Base-by-base conservation (phyloP, 1,140 invertebrate species). In the Zaprionus camerounensis region DNA sequence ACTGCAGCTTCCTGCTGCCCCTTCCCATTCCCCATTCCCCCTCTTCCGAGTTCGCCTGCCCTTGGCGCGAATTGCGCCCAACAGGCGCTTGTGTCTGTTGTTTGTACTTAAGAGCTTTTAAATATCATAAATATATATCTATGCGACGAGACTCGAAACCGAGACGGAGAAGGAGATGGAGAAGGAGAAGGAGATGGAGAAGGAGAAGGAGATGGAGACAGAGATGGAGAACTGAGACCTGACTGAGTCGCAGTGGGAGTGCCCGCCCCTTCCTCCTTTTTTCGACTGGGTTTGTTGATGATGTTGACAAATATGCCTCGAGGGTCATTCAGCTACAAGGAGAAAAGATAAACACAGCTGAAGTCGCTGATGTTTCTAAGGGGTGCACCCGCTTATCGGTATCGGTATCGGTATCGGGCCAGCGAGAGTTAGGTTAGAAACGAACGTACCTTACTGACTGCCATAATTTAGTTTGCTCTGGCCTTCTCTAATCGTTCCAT, bases 61-160 rank as follows among this genome's bases (percentile, higher is more conserved):
- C 38, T 44, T 12, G 56, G n/a, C 55, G 56, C 72, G 56, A 62
- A 59, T 53, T 68, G 58, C 49, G 64, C 71, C 57, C 55, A 70
- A 58, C 65, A 67, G 62, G 26, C 76, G 67, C 80, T 76, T 90
- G 85, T 85, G 41, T 46, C 86, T 85, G 81, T 90, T 90, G 85
- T 90, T 90, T 90, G 85, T 90, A 90, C 86, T 91, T 91, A 90
- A 91, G 86, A 90, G 85, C 85, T 90, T 90, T 90, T 90, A 90
- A 90, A 90, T 91, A 90, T 90, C 85, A 90, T 90, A 90, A 90
- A 90, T 90, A 90, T 90, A 90, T 90, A 90, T 90, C 72, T 90
- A 83, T 81, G 77, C 56, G 64, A 59, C 62, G 55, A 76, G 64
- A 65, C 44, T 46, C n/a, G 41, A n/a, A 49, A 24, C 20, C 55